Base-by-base conservation (phyloP, 2,113 vertebrate genomes). In the Calypte anna region DNA sequence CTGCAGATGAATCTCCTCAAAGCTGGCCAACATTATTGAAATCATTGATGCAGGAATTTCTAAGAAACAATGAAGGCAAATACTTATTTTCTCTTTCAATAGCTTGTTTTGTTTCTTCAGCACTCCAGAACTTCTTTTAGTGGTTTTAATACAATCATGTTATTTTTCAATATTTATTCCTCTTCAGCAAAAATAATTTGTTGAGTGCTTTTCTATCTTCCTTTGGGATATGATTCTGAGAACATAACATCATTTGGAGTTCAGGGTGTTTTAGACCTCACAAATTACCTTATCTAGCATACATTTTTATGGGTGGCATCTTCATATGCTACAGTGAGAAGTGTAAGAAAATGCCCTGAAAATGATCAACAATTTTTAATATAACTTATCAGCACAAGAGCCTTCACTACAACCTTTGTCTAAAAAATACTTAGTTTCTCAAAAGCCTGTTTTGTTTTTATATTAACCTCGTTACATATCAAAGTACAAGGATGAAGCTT, bases 401-500 rank as follows among this genome's bases (percentile, higher is more conserved):
- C 69, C 53, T 90, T 97, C 95, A 93, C 64, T 97, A 50, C 78
- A 94, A 62, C 40, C 92, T 97, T 94, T 96, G 96, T 96, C 95
- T 87, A 97, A 58, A 95, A 96, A 97, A 93, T 93, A 91, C 43
- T 87, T 53, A 64, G 61, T 96, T 98, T 97, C 95, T 97, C 57
- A 1, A 97, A 97, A 96, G 94, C 94, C 93, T 95, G 25, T 93
- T 97, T 96, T 97, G 91, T 96, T 94, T 96, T 96, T 92, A 94
- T 96, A 98, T 96, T 95, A 96, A 90, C 93, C 92, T 98, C 96
- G 95, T 90, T 94, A 80, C 91, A 80, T 96, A 97, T 98, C 97
- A 97, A 97, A 97, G 96, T 96, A 96, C 93, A 97, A 97, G 93
- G 96, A 97, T 95, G 96, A 94, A 90, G 96, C 94, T 97, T 96